Conservation (phyloP, 2,113 vertebrate genomes). For the Meles meles region DNA sequence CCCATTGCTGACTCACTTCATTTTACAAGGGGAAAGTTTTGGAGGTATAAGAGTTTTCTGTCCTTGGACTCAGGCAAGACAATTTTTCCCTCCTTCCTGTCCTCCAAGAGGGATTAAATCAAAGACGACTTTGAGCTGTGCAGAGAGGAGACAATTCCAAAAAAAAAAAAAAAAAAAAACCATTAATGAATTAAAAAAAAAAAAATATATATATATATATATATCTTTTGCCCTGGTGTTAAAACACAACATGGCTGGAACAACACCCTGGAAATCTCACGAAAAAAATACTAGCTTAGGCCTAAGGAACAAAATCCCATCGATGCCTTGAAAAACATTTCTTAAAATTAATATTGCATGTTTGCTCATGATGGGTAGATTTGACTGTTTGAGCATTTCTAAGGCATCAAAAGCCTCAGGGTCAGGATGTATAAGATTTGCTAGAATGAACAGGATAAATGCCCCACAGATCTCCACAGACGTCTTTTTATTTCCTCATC, state of each 20-base stretch:
- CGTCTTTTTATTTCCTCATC: not conserved
- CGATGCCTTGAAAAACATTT: conserved; percentile 8
- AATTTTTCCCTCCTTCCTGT: not conserved
- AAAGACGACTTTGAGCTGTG: not conserved
- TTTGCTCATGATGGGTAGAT: not conserved
- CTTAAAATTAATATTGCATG: conserved; percentile 41
- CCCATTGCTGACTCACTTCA: conserved; percentile 15
- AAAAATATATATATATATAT: too few species aligned
- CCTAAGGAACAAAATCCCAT: conserved; percentile 3
- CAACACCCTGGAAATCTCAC: not conserved
- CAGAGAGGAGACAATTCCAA: not conserved
- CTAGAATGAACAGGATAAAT: not conserved
- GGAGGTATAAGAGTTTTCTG: conserved; percentile 37
- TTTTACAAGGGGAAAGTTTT: not conserved
- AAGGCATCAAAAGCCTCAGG: not conserved
- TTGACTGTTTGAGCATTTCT: conserved; percentile 7
- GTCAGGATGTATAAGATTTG: not conserved
- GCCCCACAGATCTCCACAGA: not conserved
- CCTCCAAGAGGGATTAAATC: conserved; percentile 10
- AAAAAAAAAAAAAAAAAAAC: not conserved
- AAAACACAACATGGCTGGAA: not conserved
- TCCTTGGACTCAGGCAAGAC: conserved; percentile 30
- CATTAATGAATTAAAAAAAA: not conserved
- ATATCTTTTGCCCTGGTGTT: not conserved
- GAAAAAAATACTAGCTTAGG: not conserved